These are phyloP conservation scores for Charanyca ferruginea DNA, from an alignment of 2,888 invertebrate species.

Conservation along the genomic window DNA sequence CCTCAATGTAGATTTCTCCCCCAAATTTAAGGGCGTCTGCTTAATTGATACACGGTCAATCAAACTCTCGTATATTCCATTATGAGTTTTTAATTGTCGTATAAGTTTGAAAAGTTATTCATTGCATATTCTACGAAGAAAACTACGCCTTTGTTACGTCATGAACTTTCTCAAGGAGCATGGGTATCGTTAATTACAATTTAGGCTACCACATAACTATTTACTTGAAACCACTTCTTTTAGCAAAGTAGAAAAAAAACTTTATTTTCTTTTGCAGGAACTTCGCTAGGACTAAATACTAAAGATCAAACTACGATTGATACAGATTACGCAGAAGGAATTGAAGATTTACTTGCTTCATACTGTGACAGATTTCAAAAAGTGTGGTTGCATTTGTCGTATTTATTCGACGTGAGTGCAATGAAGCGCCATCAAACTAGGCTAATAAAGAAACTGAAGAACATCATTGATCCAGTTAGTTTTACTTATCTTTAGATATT, in stretches of 20 bases:
- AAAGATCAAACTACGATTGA: slow-evolving; percentile 18
- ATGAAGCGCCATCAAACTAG: slow-evolving; percentile 26
- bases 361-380: slow-evolving; percentile 30
- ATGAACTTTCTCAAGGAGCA: too few species aligned
- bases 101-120: too few species aligned
- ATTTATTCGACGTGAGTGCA: slow-evolving; percentile 21
- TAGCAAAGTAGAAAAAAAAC: too few species aligned
- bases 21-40: slow-evolving; percentile 17
- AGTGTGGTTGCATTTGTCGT: slow-evolving; percentile 33
- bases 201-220: too few species aligned
- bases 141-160: too few species aligned
- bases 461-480: slow-evolving; percentile 17
- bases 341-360: slow-evolving; percentile 9
- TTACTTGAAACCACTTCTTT: too few species aligned
- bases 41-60: too few species aligned
- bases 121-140: too few species aligned
- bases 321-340: slow-evolving; percentile 18
- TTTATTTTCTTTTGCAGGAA: slow-evolving; percentile 22
- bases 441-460: slow-evolving; percentile 12
- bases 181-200: too few species aligned
- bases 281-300: slow-evolving; percentile 26
- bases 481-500: too few species aligned
- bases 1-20: slow-evolving; percentile 15
- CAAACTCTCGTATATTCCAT: too few species aligned
- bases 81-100: too few species aligned